Conservation (phyloP, 2,888 invertebrate genomes). For the Colostygia pectinataria region DNA sequence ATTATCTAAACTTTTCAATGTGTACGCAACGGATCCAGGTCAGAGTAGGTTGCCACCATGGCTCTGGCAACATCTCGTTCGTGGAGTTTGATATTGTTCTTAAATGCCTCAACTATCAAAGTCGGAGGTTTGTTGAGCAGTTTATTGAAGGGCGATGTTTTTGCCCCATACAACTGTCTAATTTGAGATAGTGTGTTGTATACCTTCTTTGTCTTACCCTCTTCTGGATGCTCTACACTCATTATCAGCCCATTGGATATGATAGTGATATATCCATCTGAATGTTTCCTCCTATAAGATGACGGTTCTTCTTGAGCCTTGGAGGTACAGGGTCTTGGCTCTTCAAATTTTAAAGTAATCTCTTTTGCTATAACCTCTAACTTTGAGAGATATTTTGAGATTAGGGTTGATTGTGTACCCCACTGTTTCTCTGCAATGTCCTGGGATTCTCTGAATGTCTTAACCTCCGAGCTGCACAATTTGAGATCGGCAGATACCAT, state of each 20-base stretch:
- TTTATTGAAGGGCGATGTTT: background rate
- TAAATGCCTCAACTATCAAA: background rate
- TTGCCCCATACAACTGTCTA: background rate
- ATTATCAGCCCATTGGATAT: background rate
- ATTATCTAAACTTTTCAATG: too few relatives aligned
- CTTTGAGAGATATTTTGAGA: background rate
- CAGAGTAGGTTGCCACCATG: background rate
- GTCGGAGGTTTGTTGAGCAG: background rate
- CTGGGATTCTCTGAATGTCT: background rate
- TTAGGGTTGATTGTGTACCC: background rate
- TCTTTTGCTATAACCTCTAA: background rate
- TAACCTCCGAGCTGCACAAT: background rate
- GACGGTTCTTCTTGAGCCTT: background rate
- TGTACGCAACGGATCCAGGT: background rate
- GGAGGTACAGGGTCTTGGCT: background rate
- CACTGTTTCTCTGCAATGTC: background rate
- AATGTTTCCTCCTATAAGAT: background rate
- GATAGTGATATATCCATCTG: background rate
- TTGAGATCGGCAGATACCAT: background rate
- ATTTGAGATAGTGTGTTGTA: background rate
- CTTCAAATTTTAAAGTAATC: background rate
- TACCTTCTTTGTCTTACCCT: background rate
- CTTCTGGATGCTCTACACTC: background rate
- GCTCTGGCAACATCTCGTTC: background rate
- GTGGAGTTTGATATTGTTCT: background rate